Conservation (phyloP, 2,113 vertebrate species). For the Tetrax tetrax region DNA sequence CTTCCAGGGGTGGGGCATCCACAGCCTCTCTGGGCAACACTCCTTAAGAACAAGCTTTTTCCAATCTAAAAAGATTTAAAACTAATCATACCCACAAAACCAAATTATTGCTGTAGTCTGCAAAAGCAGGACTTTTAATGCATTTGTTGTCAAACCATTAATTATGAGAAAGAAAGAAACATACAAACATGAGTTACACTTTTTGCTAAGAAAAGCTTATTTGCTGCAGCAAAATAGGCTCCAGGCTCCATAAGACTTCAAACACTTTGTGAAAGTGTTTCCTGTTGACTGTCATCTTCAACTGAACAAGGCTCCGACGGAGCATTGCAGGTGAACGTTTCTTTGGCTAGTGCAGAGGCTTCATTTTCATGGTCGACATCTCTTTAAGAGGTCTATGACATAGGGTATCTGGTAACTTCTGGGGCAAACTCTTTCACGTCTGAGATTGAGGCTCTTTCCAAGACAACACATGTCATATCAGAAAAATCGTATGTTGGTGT, state of each 20-base stretch:
- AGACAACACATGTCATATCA: background rate
- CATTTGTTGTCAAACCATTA: background rate
- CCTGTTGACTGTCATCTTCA: background rate
- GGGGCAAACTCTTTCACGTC: background rate
- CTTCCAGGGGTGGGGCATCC: too few relatives aligned
- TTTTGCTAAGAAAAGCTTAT: background rate
- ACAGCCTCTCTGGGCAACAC: too few relatives aligned
- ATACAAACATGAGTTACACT: background rate
- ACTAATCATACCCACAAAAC: background rate
- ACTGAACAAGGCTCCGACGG: background rate
- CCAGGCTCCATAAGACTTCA: background rate
- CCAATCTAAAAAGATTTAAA: background rate
- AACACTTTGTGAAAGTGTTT: background rate
- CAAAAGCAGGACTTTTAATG: background rate
- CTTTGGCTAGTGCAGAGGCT: background rate
- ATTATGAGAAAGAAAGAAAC: background rate
- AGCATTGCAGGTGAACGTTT: background rate
- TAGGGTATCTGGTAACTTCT: background rate
- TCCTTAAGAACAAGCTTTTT: background rate
- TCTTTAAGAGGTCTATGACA: background rate
- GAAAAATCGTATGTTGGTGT: background rate
- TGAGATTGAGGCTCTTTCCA: background rate
- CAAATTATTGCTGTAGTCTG: background rate
- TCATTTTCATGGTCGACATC: background rate
- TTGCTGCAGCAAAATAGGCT: background rate